Evolutionary conservation across 2,113 vertebrate species (phyloP).

Genomic region (Anas platyrhynchos): DNA sequence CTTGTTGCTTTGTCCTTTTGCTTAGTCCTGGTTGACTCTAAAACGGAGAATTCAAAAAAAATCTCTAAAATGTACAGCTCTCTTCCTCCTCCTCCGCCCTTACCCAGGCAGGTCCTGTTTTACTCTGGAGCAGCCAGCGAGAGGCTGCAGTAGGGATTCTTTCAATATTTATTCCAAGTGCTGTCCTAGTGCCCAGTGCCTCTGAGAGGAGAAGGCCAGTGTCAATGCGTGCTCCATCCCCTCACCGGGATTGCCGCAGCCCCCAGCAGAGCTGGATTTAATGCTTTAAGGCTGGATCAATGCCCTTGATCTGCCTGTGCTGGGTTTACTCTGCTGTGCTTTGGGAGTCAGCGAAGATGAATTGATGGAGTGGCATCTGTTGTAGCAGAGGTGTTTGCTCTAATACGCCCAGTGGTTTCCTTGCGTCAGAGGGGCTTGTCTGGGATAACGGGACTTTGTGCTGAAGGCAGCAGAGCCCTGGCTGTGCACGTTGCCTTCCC

Average conservation of each 20-base stretch:
- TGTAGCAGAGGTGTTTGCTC: not conserved
- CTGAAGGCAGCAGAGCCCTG: not conserved
- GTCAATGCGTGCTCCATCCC: not conserved
- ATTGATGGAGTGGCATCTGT: not conserved
- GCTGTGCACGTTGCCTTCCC: not conserved
- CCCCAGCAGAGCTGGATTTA: not conserved
- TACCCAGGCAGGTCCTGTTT: not conserved
- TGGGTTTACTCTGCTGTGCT: not conserved
- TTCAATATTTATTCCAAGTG: not conserved
- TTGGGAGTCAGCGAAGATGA: too few species aligned
- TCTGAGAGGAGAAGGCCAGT: not conserved
- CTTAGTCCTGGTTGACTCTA: not conserved
- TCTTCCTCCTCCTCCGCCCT: not conserved
- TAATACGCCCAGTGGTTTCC: not conserved
- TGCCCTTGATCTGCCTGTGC: not conserved
- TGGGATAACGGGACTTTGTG: not conserved
- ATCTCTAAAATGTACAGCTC: not conserved
- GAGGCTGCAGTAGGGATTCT: not conserved
- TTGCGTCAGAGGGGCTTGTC: not conserved
- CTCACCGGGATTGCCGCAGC: not conserved
- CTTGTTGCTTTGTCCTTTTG: not conserved
- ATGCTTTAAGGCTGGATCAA: not conserved
- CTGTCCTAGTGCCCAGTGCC: not conserved
- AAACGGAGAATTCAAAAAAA: not conserved
- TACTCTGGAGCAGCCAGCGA: not conserved